Base-by-base conservation (phyloP, 1,140 invertebrate genomes). In the Drosophila sucinea region DNA sequence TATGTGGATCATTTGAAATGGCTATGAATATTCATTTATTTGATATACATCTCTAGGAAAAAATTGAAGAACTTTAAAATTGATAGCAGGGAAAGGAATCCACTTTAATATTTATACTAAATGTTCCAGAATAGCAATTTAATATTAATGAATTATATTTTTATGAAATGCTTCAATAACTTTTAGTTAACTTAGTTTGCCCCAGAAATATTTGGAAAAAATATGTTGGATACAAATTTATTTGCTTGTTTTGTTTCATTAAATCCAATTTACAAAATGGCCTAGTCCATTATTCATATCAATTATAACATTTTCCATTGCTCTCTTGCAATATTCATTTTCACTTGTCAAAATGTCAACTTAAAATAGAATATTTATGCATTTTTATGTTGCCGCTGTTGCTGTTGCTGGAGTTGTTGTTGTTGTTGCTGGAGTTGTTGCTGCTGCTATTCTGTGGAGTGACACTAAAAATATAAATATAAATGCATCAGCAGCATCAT, bases 331-430 rank as follows among this genome's bases (percentile, higher is more conserved):
- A 80, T 87, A 87, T 87, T 89, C 79, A 87, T 87, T 77, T 77
- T 64, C 83, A 80, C 84, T 89, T 89, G 84, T 89, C 84, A 87
- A 89, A 81, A 60, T 68, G 83, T 87, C 83, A 89, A 77, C 73
- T 78, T 44, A 72, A 87, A 87, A 87, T 87, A 83, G 83, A 83
- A 77, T 89, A 89, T 87, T 87, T 83, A 89, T 89, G 80, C 60
- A 69, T 72, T 81, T 81, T 85, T 74, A 75, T 81, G 70, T 67
- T 58, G 64, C 32, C 44, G 60, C 40, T 33, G 35, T 23, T 57
- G 35, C 4, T 73, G 51, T 56, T 41, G 27, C 35, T 54, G 51
- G n/a, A 4, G 44, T n/a, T 47, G 44, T 23, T 8, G 44, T 2
- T 25, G 44, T 23, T 5, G 44, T 6, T 51, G 44, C 4, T 51